These are phyloP conservation scores for Calidris pugnax DNA, from an alignment of 2,113 vertebrate genomes.

Conservation along the genomic window DNA sequence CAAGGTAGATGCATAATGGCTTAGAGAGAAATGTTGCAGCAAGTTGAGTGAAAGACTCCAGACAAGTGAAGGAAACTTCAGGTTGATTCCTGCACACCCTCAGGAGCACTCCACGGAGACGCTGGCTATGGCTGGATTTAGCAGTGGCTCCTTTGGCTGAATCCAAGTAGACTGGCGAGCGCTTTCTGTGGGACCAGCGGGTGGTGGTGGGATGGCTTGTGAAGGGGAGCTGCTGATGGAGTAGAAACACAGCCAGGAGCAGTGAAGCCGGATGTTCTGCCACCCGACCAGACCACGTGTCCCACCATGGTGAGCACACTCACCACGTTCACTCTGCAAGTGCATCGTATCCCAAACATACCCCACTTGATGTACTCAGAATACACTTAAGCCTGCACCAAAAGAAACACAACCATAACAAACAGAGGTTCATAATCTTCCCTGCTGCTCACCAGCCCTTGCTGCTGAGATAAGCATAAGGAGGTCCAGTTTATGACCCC, in stretches of 20 bases:
- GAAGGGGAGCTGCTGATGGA: neutral
- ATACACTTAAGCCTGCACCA: neutral
- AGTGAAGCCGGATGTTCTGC: neutral
- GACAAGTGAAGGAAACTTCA: neutral
- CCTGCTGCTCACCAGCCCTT: neutral
- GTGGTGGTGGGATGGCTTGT: neutral
- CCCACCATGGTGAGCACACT: neutral
- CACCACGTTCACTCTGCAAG: neutral
- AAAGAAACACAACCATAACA: neutral
- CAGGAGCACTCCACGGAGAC: neutral
- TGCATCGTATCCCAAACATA: accelerated
- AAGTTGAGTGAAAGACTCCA: neutral
- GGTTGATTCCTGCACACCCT: neutral
- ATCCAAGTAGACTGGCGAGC: neutral
- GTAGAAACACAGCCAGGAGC: neutral
- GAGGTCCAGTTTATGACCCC: neutral
- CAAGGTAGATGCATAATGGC: neutral
- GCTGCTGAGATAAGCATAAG: neutral
- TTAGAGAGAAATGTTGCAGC: neutral
- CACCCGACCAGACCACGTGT: accelerated
- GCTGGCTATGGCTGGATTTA: neutral
- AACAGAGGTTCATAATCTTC: neutral
- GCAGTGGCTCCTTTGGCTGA: neutral
- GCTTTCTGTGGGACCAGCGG: neutral
- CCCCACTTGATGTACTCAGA: accelerated